Evolutionary conservation across 2,888 invertebrate genomes (phyloP), one percentile per base, ranked within the genome.

Genomic region (Polydrusus tereticollis): DNA sequence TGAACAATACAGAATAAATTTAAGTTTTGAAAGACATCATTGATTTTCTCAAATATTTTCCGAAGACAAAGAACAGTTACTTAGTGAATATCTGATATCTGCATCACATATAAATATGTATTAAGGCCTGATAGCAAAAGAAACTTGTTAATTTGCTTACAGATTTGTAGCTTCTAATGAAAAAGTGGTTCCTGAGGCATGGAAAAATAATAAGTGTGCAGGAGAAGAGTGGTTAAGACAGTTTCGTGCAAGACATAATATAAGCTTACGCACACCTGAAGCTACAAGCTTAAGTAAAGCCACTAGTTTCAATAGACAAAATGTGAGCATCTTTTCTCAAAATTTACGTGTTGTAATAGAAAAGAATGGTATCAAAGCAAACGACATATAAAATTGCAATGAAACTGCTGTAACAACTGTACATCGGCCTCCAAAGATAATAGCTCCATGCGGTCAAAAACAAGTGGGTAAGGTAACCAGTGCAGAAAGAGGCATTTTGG

Each of bases 341-440:
- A 73, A 71, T 20, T 50, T 62, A 20, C 41, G 38, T 33, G 50
- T 26, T 10, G 47, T 75, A 18, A 45, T 52, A 23, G 52, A 21
- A 38, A 57, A 29, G 18, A 23, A 60, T 26, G 12, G 62, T 20
- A 71, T 73, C 60, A 26, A 14, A 6, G 60, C 78, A 8, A 50
- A 57, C 68, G 47, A 76, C 50, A 80, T 80, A 29, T 79, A 70
- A 71, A 81, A 81, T 73, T 58, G 74, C 47, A 80, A 81, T 62
- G 78, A 81, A 62, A 80, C 78, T 45, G 80, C 78, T 20, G 57
- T 80, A 21, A 76, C 77, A 33, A 82, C 81, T 29, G 81, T 82
- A 45, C 79, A 80, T 47, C 69, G 65, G 21, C 79, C 81, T 70
- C 74, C 75, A 52, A 80, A 80, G 75, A 75, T 82, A 41, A 20